Percentiles rank a stretch among this genome's conserved stretches.
phyloP scores from a whole-genome alignment of 2,113 vertebrate genomes.

The Solea solea region DNA sequence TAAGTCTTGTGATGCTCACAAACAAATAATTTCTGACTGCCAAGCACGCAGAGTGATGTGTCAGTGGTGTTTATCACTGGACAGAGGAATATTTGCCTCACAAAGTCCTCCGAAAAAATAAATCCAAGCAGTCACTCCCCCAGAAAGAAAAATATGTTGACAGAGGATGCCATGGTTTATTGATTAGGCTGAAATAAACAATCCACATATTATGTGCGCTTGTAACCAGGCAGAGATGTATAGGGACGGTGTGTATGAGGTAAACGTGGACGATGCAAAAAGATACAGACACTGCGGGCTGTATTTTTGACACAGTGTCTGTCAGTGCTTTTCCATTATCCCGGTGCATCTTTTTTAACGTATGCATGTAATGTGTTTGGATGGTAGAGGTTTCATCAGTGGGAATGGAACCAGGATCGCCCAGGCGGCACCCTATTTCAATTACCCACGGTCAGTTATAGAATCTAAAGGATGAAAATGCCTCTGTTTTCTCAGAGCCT shows the following conservation, averaged over 20 bases:
- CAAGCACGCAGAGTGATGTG: constrained; percentile 41
- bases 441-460: constrained; percentile 60
- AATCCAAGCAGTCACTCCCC: constrained; percentile 62
- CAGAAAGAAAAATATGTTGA: constrained; percentile 47
- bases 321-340: constrained; percentile 57
- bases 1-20: constrained; percentile 59
- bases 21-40: constrained; percentile 65
- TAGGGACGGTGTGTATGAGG: constrained; percentile 18
- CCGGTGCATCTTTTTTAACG: constrained; percentile 46
- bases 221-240: constrained; percentile 57
- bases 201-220: constrained; percentile 58
- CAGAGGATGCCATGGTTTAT: constrained; percentile 69
- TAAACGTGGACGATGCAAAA: constrained; percentile 32
- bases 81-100: constrained; percentile 61
- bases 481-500: constrained; percentile 21
- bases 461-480: constrained; percentile 38
- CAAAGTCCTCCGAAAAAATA: constrained; percentile 60
- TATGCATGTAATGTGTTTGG: constrained; percentile 39
- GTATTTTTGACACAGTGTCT: constrained; percentile 46
- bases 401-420: constrained; percentile 46
- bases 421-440: constrained; percentile 50
- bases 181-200: constrained; percentile 70
- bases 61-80: constrained; percentile 65
- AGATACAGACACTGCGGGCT: constrained; percentile 25
- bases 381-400: constrained; percentile 48